phyloP scores from a whole-genome alignment of 2,888 invertebrate genomes.

The Biston stratarius region DNA sequence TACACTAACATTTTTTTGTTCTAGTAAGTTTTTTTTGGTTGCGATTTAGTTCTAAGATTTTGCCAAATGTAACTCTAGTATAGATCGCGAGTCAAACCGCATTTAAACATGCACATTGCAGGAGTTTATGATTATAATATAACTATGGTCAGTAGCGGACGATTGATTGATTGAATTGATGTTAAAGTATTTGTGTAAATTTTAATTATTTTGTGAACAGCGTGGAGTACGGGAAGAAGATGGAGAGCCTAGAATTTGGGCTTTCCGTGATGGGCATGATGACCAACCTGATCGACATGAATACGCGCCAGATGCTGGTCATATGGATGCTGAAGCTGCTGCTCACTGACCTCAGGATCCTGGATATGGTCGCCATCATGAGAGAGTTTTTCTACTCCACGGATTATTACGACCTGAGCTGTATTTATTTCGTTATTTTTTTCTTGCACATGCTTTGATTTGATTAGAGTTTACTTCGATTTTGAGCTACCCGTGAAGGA shows the following conservation, averaged over 20 bases:
- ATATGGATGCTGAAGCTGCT: slow-evolving; percentile 66
- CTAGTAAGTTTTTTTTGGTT: slow-evolving; percentile 58
- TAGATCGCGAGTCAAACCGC: too few relatives aligned
- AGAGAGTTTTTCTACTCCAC: slow-evolving; percentile 66
- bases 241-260: slow-evolving; percentile 66
- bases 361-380: slow-evolving; percentile 70
- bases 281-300: slow-evolving; percentile 54
- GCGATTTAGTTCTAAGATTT: neutral
- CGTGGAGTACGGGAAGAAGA: slow-evolving; percentile 62
- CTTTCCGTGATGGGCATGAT: slow-evolving; percentile 67
- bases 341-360: slow-evolving; percentile 62
- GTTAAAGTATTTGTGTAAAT: too few relatives aligned
- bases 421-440: slow-evolving; percentile 49
- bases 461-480: neutral
- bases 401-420: slow-evolving; percentile 65
- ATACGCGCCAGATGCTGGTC: slow-evolving; percentile 59
- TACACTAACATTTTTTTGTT: slow-evolving; percentile 70
- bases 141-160: too few relatives aligned
- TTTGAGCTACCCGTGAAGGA: too few relatives aligned
- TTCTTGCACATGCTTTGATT: neutral
- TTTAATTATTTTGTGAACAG: slow-evolving; percentile 42
- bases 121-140: too few relatives aligned
- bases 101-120: too few relatives aligned
- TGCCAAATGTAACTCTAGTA: too few relatives aligned
- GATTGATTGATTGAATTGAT: too few relatives aligned